phyloP scores from a whole-genome alignment of 2,113 vertebrate genomes.

The Nycticorax nycticorax region DNA sequence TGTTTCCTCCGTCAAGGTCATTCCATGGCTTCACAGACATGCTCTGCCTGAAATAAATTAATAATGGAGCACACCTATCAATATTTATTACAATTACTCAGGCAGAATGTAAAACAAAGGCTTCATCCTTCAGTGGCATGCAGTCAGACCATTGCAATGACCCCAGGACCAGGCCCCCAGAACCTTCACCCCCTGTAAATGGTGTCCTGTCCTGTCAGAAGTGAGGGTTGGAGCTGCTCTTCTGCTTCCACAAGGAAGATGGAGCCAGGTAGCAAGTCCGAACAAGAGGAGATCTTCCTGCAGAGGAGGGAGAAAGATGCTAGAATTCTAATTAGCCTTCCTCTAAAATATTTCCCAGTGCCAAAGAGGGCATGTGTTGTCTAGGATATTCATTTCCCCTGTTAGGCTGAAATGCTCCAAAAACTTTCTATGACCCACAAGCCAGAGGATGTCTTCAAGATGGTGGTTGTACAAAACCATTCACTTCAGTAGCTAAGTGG shows the following conservation, averaged over 20 bases:
- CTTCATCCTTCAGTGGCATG: neutral
- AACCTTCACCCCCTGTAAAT: neutral
- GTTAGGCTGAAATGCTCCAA: neutral
- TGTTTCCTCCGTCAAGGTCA: constrained; percentile 32
- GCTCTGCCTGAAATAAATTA: constrained; percentile 51
- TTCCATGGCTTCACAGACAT: constrained; percentile 6
- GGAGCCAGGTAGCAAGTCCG: neutral
- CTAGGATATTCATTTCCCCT: neutral
- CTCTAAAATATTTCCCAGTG: neutral
- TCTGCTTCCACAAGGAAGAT: neutral
- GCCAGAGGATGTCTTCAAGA: neutral
- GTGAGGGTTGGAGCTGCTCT: neutral
- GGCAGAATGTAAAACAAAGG: constrained; percentile 38
- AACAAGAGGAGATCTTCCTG: neutral
- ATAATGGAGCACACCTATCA: constrained; percentile 45
- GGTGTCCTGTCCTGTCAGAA: neutral
- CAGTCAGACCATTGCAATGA: neutral
- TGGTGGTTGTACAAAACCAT: neutral
- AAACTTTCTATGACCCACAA: neutral
- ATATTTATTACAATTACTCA: constrained; percentile 63
- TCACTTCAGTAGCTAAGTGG: neutral
- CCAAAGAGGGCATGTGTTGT: neutral
- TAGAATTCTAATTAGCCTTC: neutral
- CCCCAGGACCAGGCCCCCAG: neutral
- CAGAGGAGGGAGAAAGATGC: neutral